Conservation (phyloP, 2,797 vertebrate genomes). For the Adelosebastes latens region DNA sequence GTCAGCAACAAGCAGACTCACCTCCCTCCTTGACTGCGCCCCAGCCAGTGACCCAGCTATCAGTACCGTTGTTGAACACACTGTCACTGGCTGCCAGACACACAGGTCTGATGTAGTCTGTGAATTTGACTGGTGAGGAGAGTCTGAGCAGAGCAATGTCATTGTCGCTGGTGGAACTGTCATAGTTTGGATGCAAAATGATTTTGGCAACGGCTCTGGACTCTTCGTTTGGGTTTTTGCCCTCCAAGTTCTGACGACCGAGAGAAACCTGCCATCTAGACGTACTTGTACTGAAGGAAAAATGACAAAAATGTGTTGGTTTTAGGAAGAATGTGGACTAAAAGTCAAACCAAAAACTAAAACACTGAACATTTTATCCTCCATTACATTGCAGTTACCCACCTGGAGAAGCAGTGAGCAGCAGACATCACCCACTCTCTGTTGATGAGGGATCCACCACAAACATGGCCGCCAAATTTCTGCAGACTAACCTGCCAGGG, state of each 20-base stretch:
- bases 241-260: conserved; percentile 43
- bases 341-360: not conserved
- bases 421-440: conserved; percentile 72
- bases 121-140: conserved; percentile 67
- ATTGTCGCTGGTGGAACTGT: conserved; percentile 24
- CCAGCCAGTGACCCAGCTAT: conserved; percentile 77
- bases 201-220: conserved; percentile 27
- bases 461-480: conserved; percentile 13
- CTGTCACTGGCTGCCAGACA: conserved; percentile 80
- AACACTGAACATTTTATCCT: not conserved
- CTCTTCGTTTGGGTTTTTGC: conserved; percentile 43
- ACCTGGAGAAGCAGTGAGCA: conserved; percentile 67
- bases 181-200: conserved; percentile 58
- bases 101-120: conserved; percentile 80
- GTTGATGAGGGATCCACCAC: conserved; percentile 75
- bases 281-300: not conserved
- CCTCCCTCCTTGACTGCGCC: conserved; percentile 59
- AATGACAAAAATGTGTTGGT: not conserved
- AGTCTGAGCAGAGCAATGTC: conserved; percentile 77
- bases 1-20: conserved; percentile 33
- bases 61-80: conserved; percentile 61
- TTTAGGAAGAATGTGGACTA: not conserved
- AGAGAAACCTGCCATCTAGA: conserved; percentile 40
- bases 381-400: not conserved
- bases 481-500: conserved; percentile 72